These are phyloP conservation scores for Thera obeliscata DNA, from an alignment of 2,888 invertebrate genomes.

Conservation along the genomic window DNA sequence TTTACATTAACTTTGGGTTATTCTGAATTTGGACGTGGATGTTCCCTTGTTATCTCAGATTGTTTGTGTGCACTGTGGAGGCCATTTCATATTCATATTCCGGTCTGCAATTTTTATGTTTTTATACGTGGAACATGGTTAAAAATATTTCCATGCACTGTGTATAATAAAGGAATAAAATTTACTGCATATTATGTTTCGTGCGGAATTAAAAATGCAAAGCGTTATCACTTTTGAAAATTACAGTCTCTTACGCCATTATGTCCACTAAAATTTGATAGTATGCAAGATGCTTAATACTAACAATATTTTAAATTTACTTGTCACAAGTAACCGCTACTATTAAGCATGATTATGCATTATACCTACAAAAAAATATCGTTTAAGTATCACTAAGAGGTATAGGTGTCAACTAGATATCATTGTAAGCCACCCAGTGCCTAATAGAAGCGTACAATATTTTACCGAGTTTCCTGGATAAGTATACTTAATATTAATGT, in stretches of 20 bases:
- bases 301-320: neutral
- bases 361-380: too few relatives aligned
- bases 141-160: slow-evolving; percentile 34
- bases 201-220: slow-evolving; percentile 3
- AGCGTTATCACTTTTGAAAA: slow-evolving; percentile 15
- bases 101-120: slow-evolving; percentile 39
- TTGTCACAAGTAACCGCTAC: neutral
- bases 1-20: slow-evolving; percentile 66
- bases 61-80: slow-evolving; percentile 53
- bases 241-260: slow-evolving; percentile 8
- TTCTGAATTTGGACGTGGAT: slow-evolving; percentile 61
- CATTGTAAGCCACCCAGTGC: slow-evolving; percentile 11
- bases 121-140: slow-evolving; percentile 31
- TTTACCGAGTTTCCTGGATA: slow-evolving; percentile 24
- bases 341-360: neutral
- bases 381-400: too few relatives aligned
- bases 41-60: slow-evolving; percentile 57
- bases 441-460: slow-evolving; percentile 11
- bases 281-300: neutral
- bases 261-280: neutral
- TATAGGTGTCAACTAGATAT: neutral
- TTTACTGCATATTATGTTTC: slow-evolving; percentile 32
- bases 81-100: slow-evolving; percentile 52
- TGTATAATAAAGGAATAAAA: slow-evolving; percentile 26
- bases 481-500: slow-evolving; percentile 18